Base-by-base conservation (phyloP, 1,140 invertebrate genomes). In the Hylaeus anthracinus region DNA sequence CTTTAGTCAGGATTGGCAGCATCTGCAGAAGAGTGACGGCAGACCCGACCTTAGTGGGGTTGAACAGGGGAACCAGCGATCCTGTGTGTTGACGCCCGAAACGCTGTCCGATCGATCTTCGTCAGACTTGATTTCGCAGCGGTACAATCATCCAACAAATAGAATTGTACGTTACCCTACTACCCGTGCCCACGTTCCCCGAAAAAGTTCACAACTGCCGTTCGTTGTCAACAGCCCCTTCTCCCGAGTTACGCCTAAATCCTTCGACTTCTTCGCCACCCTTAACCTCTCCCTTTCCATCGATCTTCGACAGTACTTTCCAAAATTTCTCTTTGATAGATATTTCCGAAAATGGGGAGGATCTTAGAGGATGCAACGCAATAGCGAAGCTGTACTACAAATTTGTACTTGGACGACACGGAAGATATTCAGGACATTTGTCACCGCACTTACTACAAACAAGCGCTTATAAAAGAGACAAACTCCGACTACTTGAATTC, bases 51-150 rank as follows among this genome's bases (percentile, higher is more conserved):
- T 88, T 79, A 81, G 81, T 72, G 58, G 84, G 78, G 81, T 80
- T 67, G 81, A 83, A 85, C 86, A 88, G 90, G 88, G 90, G 90
- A 82, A 74, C 72, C 82, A 72, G 71, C 86, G 86, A 84, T 74
- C 90, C 88, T 83, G 88, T 91, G 91, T 93, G 92, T 93, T 92
- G 92, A 93, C 91, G 92, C 90, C 90, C 90, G 90, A 93, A 93
- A 92, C 87, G 91, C 89, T 88, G 89, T 90, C 88, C 92, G 90
- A 93, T 93, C 92, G 92, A 93, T 93, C 92, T 93, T 93, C 92
- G 92, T 93, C 92, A 93, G 92, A 92, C 92, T 93, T 92, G 92
- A 93, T 93, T 93, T 93, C 91, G 92, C 88, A 93, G 90, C 91
- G 90, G 90, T 90, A 93, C 92, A 92, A 93, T 93, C 92, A 92